Conservation (phyloP, 2,113 vertebrate genomes). For the Menura novaehollandiae region DNA sequence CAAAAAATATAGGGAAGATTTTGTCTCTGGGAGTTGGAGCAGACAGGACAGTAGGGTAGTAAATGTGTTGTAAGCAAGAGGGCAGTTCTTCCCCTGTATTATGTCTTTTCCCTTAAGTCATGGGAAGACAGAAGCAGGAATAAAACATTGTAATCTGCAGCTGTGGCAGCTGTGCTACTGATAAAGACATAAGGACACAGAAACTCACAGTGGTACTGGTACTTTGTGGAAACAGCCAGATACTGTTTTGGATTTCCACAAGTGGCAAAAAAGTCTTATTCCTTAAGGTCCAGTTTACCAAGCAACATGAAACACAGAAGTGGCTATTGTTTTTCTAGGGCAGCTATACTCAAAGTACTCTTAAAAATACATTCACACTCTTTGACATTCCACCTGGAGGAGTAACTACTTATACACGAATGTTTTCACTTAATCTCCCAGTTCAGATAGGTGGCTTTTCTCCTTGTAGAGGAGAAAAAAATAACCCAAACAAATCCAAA, state of each 20-base stretch:
- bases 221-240: background rate
- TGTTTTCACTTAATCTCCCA: background rate
- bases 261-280: background rate
- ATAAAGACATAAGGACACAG: background rate
- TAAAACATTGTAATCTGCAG: background rate
- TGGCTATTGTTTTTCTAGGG: background rate
- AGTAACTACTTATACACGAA: background rate
- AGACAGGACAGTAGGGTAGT: background rate
- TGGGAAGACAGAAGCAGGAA: background rate
- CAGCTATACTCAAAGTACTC: background rate
- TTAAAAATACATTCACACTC: background rate
- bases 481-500: too few relatives aligned
- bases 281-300: background rate
- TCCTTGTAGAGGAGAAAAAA: background rate
- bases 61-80: background rate
- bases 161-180: background rate
- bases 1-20: background rate
- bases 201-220: background rate
- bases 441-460: background rate
- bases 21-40: background rate
- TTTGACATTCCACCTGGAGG: background rate
- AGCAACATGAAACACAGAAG: background rate
- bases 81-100: background rate
- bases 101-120: background rate
- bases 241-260: background rate